Base-by-base conservation (phyloP, 2,113 vertebrate species). In the Grammomys dolichurus region DNA sequence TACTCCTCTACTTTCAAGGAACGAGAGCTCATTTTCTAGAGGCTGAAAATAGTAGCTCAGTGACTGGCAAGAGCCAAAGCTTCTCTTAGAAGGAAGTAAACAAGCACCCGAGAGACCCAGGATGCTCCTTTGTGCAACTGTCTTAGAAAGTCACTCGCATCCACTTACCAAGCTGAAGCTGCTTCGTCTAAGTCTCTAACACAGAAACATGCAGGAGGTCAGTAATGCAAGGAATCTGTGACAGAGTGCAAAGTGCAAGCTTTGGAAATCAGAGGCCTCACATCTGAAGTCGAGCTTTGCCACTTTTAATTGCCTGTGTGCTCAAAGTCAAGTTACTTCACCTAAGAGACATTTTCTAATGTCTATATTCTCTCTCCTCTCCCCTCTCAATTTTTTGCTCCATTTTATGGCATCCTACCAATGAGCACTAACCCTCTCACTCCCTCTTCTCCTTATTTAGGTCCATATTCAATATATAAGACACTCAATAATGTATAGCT, bases 1-100 rank as follows among this genome's bases (percentile, higher is more conserved):
- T 46, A 40, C 11, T 93, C 86, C 33, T 85, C 58, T 90, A n/a
- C 73, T 96, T 95, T 95, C 60, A 90, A 97, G 90, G 43, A 96
- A 92, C 16, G 94, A 94, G 90, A 96, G 56, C 4, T n/a, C 65
- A 70, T 93, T 90, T 96, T 95, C 46, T 48, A 10, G 56, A 78
- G 48, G 67, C 17, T 72, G 72, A 77, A 94, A 90, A 87, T 6
- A 89, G 85, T 33, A 12, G 40, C 20, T 87, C 67, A 19, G 26
- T 69, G 75, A 82, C 2, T 9, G 31, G 75, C 58, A 13, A 9
- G 40, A 84, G 40, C 16, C 90, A 28, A 70, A 70, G n/a, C 65
- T 86, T 65, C 95, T 95, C 81, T 91, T 46, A 51, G 80, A 78
- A 86, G 24, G 33, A 78, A 78, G 54, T 13, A 89, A 16, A 6